phyloP scores from a whole-genome alignment of 2,113 vertebrate species.

The Perca fluviatilis region DNA sequence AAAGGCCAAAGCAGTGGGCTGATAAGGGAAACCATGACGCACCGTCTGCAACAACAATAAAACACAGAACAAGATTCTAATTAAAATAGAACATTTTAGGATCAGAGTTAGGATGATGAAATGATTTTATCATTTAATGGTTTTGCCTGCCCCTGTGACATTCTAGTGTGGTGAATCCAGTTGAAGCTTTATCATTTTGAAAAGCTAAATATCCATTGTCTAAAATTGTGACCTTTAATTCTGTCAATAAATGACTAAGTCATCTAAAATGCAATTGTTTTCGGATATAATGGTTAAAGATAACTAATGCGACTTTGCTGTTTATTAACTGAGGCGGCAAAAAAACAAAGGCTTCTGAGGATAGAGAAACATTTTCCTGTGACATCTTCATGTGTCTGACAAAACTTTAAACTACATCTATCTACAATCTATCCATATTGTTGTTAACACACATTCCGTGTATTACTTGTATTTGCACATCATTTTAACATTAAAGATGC shows the following conservation, averaged over 20 bases:
- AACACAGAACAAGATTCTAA: conserved; percentile 24
- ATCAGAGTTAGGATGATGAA: background rate
- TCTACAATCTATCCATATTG: background rate
- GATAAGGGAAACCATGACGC: conserved; percentile 96
- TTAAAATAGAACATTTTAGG: background rate
- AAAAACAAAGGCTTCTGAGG: background rate
- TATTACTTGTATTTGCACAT: background rate
- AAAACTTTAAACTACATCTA: background rate
- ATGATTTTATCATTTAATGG: background rate
- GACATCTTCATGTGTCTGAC: background rate
- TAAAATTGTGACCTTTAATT: conserved; percentile 14
- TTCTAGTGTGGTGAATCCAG: background rate
- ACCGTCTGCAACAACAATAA: conserved; percentile 90
- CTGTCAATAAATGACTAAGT: background rate
- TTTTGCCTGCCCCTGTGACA: background rate
- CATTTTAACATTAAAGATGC: background rate
- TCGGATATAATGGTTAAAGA: background rate
- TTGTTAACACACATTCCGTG: background rate
- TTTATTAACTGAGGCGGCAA: background rate
- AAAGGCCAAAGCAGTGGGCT: conserved; percentile 95
- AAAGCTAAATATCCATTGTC: background rate
- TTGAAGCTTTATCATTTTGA: conserved; percentile 6
- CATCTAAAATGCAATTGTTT: background rate
- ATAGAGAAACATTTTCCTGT: background rate
- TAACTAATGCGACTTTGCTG: background rate